phyloP scores from a whole-genome alignment of 2,113 vertebrate genomes.

The Synodontis membranacea region DNA sequence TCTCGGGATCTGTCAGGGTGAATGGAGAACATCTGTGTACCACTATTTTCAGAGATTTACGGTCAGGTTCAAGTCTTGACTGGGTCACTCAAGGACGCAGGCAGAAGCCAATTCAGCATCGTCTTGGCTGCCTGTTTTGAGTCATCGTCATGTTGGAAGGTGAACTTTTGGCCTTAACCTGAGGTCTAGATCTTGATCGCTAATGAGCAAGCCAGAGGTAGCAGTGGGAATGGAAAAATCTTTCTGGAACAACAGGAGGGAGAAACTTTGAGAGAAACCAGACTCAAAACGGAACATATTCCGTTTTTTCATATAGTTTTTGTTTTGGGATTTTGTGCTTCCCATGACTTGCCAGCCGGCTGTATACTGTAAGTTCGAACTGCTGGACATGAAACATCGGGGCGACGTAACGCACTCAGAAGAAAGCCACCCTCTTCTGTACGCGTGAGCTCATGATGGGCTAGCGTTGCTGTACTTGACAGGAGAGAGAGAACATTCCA shows the following conservation, averaged over 20 bases:
- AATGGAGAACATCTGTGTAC: not conserved
- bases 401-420: too few species aligned
- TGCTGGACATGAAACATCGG: too few species aligned
- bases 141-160: not conserved
- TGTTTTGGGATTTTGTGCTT: too few species aligned
- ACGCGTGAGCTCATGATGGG: too few species aligned
- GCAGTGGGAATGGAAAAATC: too few species aligned
- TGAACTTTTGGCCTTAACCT: not conserved
- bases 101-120: not conserved
- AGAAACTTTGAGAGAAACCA: not conserved
- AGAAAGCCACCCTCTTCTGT: too few species aligned
- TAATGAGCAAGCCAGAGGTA: not conserved
- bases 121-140: not conserved
- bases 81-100: not conserved
- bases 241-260: not conserved
- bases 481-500: too few species aligned
- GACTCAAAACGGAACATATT: not conserved
- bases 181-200: not conserved
- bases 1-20: not conserved
- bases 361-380: too few species aligned
- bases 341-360: too few species aligned
- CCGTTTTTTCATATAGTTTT: too few species aligned
- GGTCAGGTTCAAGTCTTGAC: not conserved
- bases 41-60: not conserved
- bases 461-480: too few species aligned